phyloP scores from a whole-genome alignment of 1,140 invertebrate genomes.

The Apis dorsata region DNA sequence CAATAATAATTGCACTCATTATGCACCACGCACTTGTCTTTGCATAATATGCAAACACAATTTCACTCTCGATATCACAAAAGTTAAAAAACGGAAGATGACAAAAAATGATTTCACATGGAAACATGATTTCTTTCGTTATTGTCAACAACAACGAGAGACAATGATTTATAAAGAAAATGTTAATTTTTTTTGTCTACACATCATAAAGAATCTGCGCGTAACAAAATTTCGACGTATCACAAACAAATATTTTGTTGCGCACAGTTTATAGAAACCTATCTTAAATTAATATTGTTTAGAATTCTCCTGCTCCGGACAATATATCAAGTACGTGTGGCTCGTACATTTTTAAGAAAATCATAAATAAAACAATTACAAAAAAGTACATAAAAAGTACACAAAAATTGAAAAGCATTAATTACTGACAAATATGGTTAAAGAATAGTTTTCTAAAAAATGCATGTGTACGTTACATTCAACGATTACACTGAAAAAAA shows the following conservation, averaged over 20 bases:
- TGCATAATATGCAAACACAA: slow-evolving; percentile 45
- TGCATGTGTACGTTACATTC: slow-evolving; percentile 34
- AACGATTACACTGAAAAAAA: background rate
- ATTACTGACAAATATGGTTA: slow-evolving; percentile 19
- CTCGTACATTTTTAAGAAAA: slow-evolving; percentile 50
- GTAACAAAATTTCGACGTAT: slow-evolving; percentile 38
- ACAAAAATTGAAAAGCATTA: slow-evolving; percentile 26
- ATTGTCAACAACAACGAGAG: slow-evolving; percentile 9
- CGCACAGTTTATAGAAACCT: slow-evolving; percentile 30
- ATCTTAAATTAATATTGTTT: slow-evolving; percentile 50
- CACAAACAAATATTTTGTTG: slow-evolving; percentile 35
- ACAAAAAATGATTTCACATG: slow-evolving; percentile 35
- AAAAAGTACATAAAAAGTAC: slow-evolving; percentile 45
- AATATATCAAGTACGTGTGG: slow-evolving; percentile 55
- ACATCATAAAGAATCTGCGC: slow-evolving; percentile 22
- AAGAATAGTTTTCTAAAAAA: slow-evolving; percentile 30
- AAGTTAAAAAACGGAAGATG: slow-evolving; percentile 52
- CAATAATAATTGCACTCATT: slow-evolving; percentile 61
- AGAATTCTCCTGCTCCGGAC: slow-evolving; percentile 41
- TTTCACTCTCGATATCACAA: slow-evolving; percentile 58
- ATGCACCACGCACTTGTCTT: slow-evolving; percentile 51
- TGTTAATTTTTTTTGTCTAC: slow-evolving; percentile 22
- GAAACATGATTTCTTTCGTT: slow-evolving; percentile 37
- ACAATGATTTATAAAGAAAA: slow-evolving; percentile 29
- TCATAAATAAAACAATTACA: slow-evolving; percentile 36